Percentiles rank a stretch among this genome's conserved stretches.
Conservation (phyloP, 1,140 invertebrate species). For the Hylyphantes graminicola region DNA sequence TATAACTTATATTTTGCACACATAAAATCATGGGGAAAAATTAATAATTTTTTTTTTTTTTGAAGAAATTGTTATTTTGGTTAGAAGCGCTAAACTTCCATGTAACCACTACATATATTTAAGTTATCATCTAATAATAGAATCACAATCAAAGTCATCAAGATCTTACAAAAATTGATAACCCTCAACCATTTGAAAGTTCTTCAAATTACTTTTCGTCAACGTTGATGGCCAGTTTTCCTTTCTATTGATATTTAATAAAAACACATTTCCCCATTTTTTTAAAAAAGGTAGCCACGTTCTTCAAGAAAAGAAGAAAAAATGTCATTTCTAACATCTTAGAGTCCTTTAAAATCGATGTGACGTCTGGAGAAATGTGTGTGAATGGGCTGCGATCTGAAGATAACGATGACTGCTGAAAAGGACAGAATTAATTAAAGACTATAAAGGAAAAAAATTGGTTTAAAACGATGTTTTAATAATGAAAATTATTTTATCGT, state of each 20-base stretch:
- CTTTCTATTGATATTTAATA: background rate
- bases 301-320: background rate
- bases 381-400: background rate
- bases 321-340: conserved; percentile 2
- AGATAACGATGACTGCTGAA: conserved; percentile 7
- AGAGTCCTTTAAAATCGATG: conserved; percentile 15
- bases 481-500: no score
- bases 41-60: no score
- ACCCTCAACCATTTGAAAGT: conserved; percentile 2
- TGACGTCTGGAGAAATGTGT: conserved; percentile 13
- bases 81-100: no score
- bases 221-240: background rate
- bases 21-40: no score
- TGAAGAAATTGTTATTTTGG: no score
- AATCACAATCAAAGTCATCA: no score
- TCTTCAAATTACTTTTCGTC: conserved; percentile 2
- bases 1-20: no score
- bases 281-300: background rate
- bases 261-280: conserved; percentile 13
- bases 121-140: no score
- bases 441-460: conserved; percentile 7
- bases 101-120: no score
- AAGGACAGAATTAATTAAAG: conserved; percentile 17
- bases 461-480: no score
- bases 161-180: background rate